Evolutionary conservation across 2,888 invertebrate genomes (phyloP), one percentile per base, ranked within the genome.

Genomic region (Marronus borbonicus): DNA sequence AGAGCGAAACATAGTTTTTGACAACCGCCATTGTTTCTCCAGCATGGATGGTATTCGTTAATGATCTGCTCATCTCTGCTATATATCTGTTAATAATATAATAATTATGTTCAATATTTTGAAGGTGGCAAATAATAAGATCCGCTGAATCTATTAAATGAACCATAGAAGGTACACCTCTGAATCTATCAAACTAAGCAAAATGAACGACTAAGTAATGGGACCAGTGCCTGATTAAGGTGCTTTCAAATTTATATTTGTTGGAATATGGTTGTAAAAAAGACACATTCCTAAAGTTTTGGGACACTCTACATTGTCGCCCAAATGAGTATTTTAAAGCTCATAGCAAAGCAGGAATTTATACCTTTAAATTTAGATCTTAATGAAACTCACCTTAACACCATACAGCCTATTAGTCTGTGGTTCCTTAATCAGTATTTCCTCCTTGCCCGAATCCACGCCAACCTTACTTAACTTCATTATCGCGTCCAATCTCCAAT

Each of bases 401-500:
- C 97, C 97, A 85, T 97, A 98, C 0, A 98, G 88, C 64, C 97
- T 91, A 88, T 97, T 97, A 0, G 96, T 96, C 83, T 96, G 96
- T 1, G 97, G 97, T 85, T 97, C 97, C 28, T 95, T 90, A 0
- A 97, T 95, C 87, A 97, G 92, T 76, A 96, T 94, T 82, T 95
- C 94, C 85, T 97, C 97, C 83, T 95, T 93, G 72, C 95, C 95
- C 0, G 98, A 98, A 55, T 55, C 55, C n/a, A 14, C 20, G 0
- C 95, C 96, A 62, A 94, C 89, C 87, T 98, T 98, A 86, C 97
- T 94, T 81, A 98, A 90, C 28, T 96, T 91, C 12, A 98, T 94
- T 76, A 99, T 98, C 0, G 98, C 97, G 87, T 98, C 98, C 66
- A 98, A 89, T 68, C 98, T 91, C 97, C 99, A 99, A 88, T 99